Conservation (phyloP, 1,140 invertebrate genomes). For the Drosophila santomea region DNA sequence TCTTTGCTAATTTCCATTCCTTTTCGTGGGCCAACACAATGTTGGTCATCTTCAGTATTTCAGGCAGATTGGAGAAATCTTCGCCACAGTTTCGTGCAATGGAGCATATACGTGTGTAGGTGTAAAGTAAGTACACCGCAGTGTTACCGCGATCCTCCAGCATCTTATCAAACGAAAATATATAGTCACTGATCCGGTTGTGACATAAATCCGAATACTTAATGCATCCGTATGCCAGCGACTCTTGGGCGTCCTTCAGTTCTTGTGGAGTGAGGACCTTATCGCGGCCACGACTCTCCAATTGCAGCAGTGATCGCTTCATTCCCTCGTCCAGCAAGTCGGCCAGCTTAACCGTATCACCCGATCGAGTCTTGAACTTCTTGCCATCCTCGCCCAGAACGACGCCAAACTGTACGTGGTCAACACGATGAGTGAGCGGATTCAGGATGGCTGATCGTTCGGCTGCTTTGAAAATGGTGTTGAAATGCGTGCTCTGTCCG, state of each 20-base stretch:
- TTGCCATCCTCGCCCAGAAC: constrained; percentile 99
- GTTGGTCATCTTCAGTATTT: constrained; percentile 82
- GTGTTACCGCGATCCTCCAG: constrained; percentile 99
- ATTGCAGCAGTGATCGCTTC: constrained; percentile 92
- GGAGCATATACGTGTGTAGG: constrained; percentile 96
- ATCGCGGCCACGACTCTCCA: constrained; percentile 96
- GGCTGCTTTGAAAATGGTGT: constrained; percentile 90
- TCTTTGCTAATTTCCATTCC: constrained; percentile 98
- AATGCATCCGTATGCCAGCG: constrained; percentile 99
- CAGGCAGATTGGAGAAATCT: constrained; percentile 86
- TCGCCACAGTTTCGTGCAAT: constrained; percentile 93
- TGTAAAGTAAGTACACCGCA: constrained; percentile 98
- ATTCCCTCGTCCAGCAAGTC: constrained; percentile 98
- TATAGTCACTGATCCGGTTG: constrained; percentile 97
- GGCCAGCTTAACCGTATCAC: constrained; percentile 95
- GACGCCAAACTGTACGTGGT: constrained; percentile 98
- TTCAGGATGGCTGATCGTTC: constrained; percentile 90
- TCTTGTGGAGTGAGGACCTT: constrained; percentile 93
- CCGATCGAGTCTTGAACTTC: constrained; percentile 99
- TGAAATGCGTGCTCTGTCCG: constrained; percentile 96
- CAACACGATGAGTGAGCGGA: constrained; percentile 88
- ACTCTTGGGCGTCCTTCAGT: constrained; percentile 92
- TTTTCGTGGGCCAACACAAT: constrained; percentile 93
- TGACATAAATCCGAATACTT: constrained; percentile 99
- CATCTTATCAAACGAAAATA: constrained; percentile 99